A percentile compares a stretch with the other conserved stretches of the same genome.
These are phyloP conservation scores for Rhinoptilus africanus DNA, from an alignment of 2,113 vertebrate species.

Conservation along the genomic window DNA sequence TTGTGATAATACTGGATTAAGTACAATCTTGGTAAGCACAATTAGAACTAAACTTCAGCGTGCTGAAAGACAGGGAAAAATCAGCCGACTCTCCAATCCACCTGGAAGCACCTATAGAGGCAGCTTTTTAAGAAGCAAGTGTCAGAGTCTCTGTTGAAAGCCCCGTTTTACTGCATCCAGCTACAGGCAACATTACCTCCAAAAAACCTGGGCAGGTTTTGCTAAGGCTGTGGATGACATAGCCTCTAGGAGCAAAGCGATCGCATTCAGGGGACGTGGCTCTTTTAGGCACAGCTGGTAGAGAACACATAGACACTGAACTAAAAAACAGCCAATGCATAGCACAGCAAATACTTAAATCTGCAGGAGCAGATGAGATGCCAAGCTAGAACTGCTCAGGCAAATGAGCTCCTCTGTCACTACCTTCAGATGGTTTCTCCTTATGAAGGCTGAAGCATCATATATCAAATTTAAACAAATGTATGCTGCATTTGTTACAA, in stretches of 20 bases:
- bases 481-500: background rate
- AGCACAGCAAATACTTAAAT: background rate
- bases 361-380: background rate
- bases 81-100: background rate
- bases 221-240: background rate
- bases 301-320: background rate
- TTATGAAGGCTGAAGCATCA: background rate
- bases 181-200: background rate
- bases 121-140: background rate
- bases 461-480: background rate
- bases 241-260: background rate
- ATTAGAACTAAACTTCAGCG: background rate
- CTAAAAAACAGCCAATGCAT: background rate
- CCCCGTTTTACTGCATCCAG: background rate
- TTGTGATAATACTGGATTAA: background rate
- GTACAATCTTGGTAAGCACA: background rate
- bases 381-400: background rate
- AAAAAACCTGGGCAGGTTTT: background rate
- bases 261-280: background rate
- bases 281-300: background rate
- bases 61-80: background rate
- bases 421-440: background rate
- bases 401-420: background rate
- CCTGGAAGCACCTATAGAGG: background rate
- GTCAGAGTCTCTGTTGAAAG: background rate